Evolutionary conservation across 2,797 vertebrate species (phyloP), one percentile per base, ranked within the genome.

Genomic region (Peromyscus eremicus): DNA sequence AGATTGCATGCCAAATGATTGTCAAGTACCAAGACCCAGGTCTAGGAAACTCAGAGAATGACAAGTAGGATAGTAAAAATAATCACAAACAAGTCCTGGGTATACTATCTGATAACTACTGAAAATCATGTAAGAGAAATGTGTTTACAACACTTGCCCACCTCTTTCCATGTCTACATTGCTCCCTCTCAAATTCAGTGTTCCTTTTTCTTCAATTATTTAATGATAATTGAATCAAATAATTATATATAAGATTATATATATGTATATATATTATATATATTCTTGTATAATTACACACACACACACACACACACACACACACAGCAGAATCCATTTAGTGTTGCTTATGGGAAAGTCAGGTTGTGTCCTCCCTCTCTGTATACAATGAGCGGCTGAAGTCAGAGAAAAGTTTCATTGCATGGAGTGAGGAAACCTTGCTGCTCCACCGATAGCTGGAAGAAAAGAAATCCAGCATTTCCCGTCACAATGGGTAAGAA

Each of bases 401-500:
- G 52, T 55, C 27, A 60, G 25, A 19, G 29, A 70, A 60, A 10
- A 68, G 4, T 0, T 62, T 3, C 12, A 6, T 6, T 23, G 4
- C 4, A 25, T 14, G 6, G 1, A 0, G 4, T 68, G 25, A 86
- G 34, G 19, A 82, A 82, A 43, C 27, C 43, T 29, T 70, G 4
- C 4, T 46, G 25, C 13, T 43, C 37, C 25, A 0, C 0, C 5
- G 6, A 29, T 62, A 27, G 1, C 7, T 81, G 2, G n/a, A 80
- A 77, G 6, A 55, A 70, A 57, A 92, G 29, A 73, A 64, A 62
- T n/a, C 2, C 2, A 57, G 12, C 34, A 2, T 2, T 19, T 88
- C 6, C 46, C 17, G 5, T 32, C 29, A 40, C n/a, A 29, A 10
- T 7, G 27, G 17, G 19, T 13, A 13, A 60, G 25, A 37, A 6